Base-by-base conservation (phyloP, 2,888 invertebrate genomes). In the Nycteola revayana region DNA sequence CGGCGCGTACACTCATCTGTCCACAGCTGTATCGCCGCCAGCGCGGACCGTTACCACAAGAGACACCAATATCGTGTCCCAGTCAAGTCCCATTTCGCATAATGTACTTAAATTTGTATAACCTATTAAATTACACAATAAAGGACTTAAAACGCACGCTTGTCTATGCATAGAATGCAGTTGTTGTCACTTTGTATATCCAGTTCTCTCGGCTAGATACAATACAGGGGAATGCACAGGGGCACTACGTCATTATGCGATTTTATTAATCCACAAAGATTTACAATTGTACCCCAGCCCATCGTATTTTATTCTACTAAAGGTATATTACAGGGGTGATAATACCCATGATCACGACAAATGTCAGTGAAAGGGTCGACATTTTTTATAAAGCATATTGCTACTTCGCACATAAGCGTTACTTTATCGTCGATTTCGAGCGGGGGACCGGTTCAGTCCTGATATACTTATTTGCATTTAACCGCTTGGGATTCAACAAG, bases 11-110 rank as follows among this genome's bases (percentile, higher is more conserved):
- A 26, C 31, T 20, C 78, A 74, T 79, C 81, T 75, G 73, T 64
- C 68, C 64, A 72, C 75, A 74, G 74, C 75, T 75, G 75, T 14
- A 70, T 60, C 60, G 57, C 44, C 35, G 40, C 26, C 51, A 47
- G 55, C 50, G 53, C 59, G 49, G 54, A 75, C 82, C 80, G 80
- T 82, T 82, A 84, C 66, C 63, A 60, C 60, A 49, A 60, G 56
- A 51, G 57, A 68, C 60, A 56, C 53, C 45, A 49, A 55, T 63
- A 61, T 60, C 50, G 65, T 65, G 52, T 64, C 63, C 66, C 61
- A 62, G 60, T 54, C 59, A 64, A 66, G 70, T 66, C 66, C 60
- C 62, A 59, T 58, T 64, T 65, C 44, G n/a, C n/a, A n/a, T n/a
- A n/a, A 65, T 64, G 65, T 64, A 65, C 64, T 68, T 65, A 50